A percentile compares a stretch with the other conserved stretches of the same genome.
Conservation (phyloP, 2,888 invertebrate species). For the Amphipyra berbera region DNA sequence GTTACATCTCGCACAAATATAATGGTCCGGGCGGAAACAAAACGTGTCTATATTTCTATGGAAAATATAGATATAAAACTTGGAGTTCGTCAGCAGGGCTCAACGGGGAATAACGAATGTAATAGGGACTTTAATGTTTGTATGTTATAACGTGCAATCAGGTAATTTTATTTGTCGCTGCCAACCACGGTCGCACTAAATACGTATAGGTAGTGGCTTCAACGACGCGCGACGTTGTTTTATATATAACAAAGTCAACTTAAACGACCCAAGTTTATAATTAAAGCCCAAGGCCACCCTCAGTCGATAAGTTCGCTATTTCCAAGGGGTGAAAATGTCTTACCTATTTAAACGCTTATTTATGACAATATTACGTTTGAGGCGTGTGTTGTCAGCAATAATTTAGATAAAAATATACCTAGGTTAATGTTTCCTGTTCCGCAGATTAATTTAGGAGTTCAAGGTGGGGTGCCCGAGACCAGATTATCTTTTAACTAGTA, state of each 20-base stretch:
- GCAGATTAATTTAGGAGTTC: slow-evolving; percentile 20
- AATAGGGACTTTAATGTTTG: slow-evolving; percentile 14
- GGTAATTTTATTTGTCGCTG: slow-evolving; percentile 37
- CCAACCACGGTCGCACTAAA: slow-evolving; percentile 16
- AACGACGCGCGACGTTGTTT: slow-evolving; percentile 36
- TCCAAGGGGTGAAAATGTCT: slow-evolving; percentile 38
- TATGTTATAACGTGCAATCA: slow-evolving; percentile 38
- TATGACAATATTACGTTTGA: slow-evolving; percentile 15
- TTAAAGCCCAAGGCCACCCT: slow-evolving; percentile 63
- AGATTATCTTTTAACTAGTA: slow-evolving; percentile 6
- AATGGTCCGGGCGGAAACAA: slow-evolving; percentile 13
- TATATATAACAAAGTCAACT: slow-evolving; percentile 45
- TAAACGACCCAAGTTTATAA: slow-evolving; percentile 64
- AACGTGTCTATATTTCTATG: slow-evolving; percentile 9
- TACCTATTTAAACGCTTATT: slow-evolving; percentile 34
- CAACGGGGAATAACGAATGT: slow-evolving; percentile 16
- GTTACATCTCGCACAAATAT: slow-evolving; percentile 24
- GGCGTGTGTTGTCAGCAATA: slow-evolving; percentile 17
- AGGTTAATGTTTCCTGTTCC: slow-evolving; percentile 21
- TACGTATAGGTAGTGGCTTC: slow-evolving; percentile 39
- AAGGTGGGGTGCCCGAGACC: not conserved
- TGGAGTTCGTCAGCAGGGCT: slow-evolving; percentile 13
- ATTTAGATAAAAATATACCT: slow-evolving; percentile 25
- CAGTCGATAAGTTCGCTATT: slow-evolving; percentile 62
- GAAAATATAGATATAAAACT: slow-evolving; percentile 2